Evolutionary conservation across 2,113 vertebrate species (phyloP).

Genomic region (Callospermophilus lateralis): DNA sequence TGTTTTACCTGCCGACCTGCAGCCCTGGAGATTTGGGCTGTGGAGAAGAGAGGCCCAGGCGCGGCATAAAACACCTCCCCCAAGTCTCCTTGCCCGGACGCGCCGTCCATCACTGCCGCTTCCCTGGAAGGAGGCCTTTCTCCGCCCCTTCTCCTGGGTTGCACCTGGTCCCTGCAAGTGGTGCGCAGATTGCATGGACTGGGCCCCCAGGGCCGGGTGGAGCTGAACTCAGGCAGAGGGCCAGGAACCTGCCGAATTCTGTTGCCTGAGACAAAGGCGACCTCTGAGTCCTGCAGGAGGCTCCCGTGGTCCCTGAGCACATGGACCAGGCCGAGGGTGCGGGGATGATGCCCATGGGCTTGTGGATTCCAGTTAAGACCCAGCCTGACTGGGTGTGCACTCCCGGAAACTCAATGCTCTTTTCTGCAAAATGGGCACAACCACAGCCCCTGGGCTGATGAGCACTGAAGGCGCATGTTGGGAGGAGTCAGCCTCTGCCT

Average conservation of each 20-base stretch:
- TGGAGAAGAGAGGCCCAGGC: not conserved
- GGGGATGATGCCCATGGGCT: fast-evolving
- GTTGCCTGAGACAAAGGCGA: not conserved
- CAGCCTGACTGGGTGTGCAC: fast-evolving
- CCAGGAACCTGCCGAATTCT: not conserved
- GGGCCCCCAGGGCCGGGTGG: not conserved
- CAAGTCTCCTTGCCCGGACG: not conserved
- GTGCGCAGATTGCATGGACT: not conserved
- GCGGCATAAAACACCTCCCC: not conserved
- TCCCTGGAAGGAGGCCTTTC: not conserved
- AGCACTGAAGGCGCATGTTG: not conserved
- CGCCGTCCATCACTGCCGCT: not conserved
- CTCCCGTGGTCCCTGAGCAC: not conserved
- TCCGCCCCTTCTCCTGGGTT: not conserved
- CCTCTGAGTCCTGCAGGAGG: not conserved
- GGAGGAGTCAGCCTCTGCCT: not conserved
- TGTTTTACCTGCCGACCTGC: not conserved
- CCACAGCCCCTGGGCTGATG: too few relatives aligned
- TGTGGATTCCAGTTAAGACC: not conserved
- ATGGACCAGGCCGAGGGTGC: not conserved
- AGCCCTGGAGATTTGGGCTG: not conserved
- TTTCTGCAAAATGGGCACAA: conserved; percentile 8
- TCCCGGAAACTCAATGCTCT: not conserved
- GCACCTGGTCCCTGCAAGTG: not conserved
- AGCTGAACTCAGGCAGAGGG: not conserved